A percentile compares a stretch with the other conserved stretches of the same genome.
Conservation (phyloP, 2,113 vertebrate genomes). For the Isichthys henryi region DNA sequence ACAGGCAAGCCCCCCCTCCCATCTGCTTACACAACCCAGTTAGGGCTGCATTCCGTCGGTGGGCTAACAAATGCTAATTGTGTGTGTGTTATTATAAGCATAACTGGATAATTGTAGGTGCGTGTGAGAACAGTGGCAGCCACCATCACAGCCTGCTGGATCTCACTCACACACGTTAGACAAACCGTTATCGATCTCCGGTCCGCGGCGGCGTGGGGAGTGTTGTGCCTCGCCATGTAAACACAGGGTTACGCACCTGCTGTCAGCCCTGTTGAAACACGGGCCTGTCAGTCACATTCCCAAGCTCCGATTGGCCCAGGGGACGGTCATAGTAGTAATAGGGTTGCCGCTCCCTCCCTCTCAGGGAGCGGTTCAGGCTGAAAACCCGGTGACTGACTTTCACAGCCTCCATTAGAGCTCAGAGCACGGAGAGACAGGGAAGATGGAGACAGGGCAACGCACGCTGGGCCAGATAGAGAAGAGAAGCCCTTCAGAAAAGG, state of each 20-base stretch:
- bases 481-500: neutral
- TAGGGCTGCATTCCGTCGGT: neutral
- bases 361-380: neutral
- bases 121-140: neutral
- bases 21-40: neutral
- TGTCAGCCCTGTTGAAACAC: neutral
- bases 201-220: neutral
- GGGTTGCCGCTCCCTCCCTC: neutral
- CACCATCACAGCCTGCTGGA: neutral
- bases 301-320: neutral
- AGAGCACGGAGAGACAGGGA: neutral
- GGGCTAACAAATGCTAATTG: neutral
- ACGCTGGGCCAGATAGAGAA: neutral
- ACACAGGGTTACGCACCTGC: neutral
- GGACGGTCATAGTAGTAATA: neutral
- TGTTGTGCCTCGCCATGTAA: neutral
- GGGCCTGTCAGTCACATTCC: neutral
- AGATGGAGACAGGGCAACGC: neutral
- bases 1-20: neutral
- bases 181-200: conserved; percentile 13
- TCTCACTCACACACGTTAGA: neutral
- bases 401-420: neutral
- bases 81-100: neutral
- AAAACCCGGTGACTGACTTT: neutral
- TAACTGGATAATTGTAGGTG: conserved; percentile 11